Conservation (phyloP, 2,113 vertebrate genomes). For the Microcebus murinus region DNA sequence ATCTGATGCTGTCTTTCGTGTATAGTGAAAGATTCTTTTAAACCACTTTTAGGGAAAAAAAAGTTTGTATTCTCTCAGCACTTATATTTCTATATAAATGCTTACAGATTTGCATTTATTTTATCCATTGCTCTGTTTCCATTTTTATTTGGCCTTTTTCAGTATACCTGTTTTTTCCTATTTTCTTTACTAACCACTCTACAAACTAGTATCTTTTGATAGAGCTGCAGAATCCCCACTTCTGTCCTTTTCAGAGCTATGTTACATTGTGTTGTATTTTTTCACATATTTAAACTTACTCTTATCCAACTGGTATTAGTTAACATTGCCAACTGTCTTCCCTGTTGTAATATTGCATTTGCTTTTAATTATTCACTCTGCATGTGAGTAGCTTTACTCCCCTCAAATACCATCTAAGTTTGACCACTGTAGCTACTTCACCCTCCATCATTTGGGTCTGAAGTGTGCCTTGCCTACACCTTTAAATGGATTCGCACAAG, state of each 20-base stretch:
- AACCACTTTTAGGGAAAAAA: background rate
- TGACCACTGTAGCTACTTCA: background rate
- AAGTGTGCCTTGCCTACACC: background rate
- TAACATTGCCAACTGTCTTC: background rate
- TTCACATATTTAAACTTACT: background rate
- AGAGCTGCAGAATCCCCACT: background rate
- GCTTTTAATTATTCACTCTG: background rate
- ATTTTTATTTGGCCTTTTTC: background rate
- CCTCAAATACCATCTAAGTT: background rate
- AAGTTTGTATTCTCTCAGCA: background rate
- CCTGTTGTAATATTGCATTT: background rate
- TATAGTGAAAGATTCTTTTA: background rate
- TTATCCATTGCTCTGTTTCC: background rate
- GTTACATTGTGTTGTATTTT: background rate
- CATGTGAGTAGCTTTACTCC: background rate
- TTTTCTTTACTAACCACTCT: no score
- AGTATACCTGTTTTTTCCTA: no score
- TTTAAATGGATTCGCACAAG: background rate
- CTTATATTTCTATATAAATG: background rate
- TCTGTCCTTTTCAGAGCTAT: background rate
- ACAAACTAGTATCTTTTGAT: background rate
- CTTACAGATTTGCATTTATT: background rate
- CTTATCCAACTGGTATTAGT: background rate
- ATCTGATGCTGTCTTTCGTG: background rate
- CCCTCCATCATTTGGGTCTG: background rate